Base-by-base conservation (phyloP, 2,113 vertebrate species). In the Caloenas nicobarica region DNA sequence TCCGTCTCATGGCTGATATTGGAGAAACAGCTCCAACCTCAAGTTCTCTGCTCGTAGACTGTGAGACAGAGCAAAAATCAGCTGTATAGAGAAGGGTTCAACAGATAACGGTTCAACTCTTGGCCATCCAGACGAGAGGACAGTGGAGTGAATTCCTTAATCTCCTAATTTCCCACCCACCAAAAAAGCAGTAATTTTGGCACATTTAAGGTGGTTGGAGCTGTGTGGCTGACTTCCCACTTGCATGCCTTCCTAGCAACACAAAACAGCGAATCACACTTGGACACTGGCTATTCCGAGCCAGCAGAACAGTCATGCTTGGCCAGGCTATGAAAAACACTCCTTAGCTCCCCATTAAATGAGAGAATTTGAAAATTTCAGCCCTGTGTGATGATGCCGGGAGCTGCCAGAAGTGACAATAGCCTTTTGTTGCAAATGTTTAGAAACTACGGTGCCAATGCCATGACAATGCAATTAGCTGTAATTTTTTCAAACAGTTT, bases 371-470 rank as follows among this genome's bases (percentile, higher is more conserved):
- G 76, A 76, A 73, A 44, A 83, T 81, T 77, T 93, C 80, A 73
- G n/a, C 85, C 62, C 66, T 80, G 57, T 4, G 7, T 80, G 85
- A 53, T 80, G 62, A n/a, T 71, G 60, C 33, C 72, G 53, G 38
- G 23, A 71, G 38, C 84, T 91, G 70, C 89, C 87, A 94, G 87
- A 84, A 85, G 22, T 54, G 65, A 71, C 84, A 91, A 68, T 48
- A 91, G 19, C 5, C 57, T 80, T 94, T 72, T 85, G 79, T 93
- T 72, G 33, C 23, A 38, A 10, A 7, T 87, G 66, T 89, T 95
- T 96, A 85, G 66, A 89, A 95, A 91, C 71, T 69, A 4, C 44
- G 28, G 13, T 0, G 2, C 78, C 91, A 33, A 64, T 60, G 70
- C 72, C 14, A 1, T 40, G 78, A 69, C 22, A 31, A 34, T 40